Evolutionary conservation across 2,797 vertebrate species (phyloP).

Genomic region (Brachyrhaphis roseni): DNA sequence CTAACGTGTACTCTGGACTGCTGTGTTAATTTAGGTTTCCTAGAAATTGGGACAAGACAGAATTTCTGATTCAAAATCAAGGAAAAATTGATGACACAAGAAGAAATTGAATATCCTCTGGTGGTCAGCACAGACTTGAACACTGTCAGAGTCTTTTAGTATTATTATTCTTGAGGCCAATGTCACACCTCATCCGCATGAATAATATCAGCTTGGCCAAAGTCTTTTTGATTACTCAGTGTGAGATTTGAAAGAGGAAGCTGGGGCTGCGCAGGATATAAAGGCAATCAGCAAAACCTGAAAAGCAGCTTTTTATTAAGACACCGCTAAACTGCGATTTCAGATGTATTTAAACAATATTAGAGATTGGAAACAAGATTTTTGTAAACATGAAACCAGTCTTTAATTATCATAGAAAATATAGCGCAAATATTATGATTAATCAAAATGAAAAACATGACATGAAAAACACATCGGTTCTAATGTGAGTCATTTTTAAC

Average conservation of each 20-base stretch:
- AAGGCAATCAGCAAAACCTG: background rate
- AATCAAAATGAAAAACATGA: background rate
- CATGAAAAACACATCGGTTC: background rate
- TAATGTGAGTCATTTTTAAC: background rate
- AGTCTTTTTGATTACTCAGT: background rate
- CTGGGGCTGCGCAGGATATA: background rate
- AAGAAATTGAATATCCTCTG: background rate
- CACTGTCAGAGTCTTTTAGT: background rate
- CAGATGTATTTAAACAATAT: background rate
- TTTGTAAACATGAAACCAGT: background rate
- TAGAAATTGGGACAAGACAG: constrained; percentile 2
- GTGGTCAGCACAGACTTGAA: background rate
- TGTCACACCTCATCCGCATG: background rate
- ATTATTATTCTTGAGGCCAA: background rate
- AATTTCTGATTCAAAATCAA: background rate
- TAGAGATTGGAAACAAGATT: background rate
- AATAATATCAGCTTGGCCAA: background rate
- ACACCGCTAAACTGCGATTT: background rate
- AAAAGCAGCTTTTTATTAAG: background rate
- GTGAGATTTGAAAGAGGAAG: background rate
- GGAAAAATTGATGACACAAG: background rate
- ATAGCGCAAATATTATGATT: background rate
- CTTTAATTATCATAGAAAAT: background rate
- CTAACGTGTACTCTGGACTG: background rate
- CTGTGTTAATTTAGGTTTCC: background rate